Evolutionary conservation across 1,140 invertebrate species (phyloP), one percentile per base, ranked within the genome.

Genomic region (Diploscapter pachys): DNA sequence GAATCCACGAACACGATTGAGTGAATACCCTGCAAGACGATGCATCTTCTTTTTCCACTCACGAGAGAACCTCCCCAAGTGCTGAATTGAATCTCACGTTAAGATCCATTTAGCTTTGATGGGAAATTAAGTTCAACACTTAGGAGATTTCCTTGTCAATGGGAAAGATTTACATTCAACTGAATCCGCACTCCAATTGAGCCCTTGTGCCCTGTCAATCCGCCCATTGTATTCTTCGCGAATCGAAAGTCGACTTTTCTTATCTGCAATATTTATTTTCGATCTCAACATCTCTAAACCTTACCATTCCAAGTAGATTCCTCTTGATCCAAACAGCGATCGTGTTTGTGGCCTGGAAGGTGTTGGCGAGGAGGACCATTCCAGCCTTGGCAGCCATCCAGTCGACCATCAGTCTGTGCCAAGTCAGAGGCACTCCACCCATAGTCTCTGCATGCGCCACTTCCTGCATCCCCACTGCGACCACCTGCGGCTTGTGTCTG

Each of bases 141-240:
- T 31, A 31, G 31, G 31, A 31, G 31, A 31, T 31, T 31, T 31
- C 31, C 31, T 31, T 31, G 31, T 31, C 31, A 31, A 31, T 31
- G 31, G 31, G 31, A 31, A 31, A 31, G 31, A 31, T 31, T 31
- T 31, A 31, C 66, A 52, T 52, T 53, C 11, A 74, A 53, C 53
- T 53, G 52, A 54, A 78, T 80, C 6, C 64, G 61, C 5, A 72
- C 55, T 9, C 73, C 77, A 51, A 78, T 78, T 53, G 77, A 78
- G 57, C 77, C 77, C 65, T 78, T 78, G 57, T 77, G 75, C 51
- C 77, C 77, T 9, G 77, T 76, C 5, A 77, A 31, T n/a, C 77
- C 77, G 6, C 73, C 61, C 70, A 72, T 50, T 11, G 77, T 77
- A 50, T 72, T 71, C 8, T 71, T 31, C 48, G 56, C 52, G 59